Conservation (phyloP, 2,113 vertebrate genomes). For the Scortum barcoo region DNA sequence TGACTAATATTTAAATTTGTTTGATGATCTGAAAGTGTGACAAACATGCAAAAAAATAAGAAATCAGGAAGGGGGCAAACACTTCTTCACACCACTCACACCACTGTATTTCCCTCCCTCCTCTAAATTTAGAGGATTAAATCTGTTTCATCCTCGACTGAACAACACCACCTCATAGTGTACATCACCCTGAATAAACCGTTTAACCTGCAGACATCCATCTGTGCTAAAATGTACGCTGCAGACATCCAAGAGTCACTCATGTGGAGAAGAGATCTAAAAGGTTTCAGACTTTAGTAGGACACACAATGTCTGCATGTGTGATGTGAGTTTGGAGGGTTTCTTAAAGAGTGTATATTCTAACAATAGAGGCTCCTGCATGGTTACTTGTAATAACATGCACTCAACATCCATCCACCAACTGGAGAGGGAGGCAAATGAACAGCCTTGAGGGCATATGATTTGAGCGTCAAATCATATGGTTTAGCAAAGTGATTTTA, state of each 20-base stretch:
- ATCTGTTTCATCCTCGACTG: not conserved
- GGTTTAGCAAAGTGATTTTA: not conserved
- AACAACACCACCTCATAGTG: not conserved
- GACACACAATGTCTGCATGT: too few relatives aligned
- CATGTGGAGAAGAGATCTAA: slow-evolving; percentile 10
- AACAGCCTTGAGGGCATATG: not conserved
- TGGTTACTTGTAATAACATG: not conserved
- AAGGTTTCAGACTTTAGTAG: too few relatives aligned
- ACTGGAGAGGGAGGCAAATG: not conserved
- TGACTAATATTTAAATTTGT: too few relatives aligned
- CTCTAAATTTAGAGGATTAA: not conserved
- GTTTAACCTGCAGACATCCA: slow-evolving; percentile 53
- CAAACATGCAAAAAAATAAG: not conserved
- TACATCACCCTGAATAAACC: slow-evolving; percentile 28
- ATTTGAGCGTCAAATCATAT: too few relatives aligned
- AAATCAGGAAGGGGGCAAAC: too few relatives aligned
- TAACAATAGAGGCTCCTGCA: not conserved
- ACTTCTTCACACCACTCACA: too few relatives aligned
- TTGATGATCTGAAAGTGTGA: not conserved
- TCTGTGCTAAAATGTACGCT: slow-evolving; percentile 32
- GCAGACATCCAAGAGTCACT: slow-evolving; percentile 7
- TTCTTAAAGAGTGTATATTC: slow-evolving; percentile 19
- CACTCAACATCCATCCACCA: not conserved
- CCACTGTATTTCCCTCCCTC: not conserved
- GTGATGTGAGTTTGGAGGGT: not conserved